These are phyloP conservation scores for Spinibarbus caldwelli DNA, from an alignment of 2,797 vertebrate genomes.

Conservation along the genomic window DNA sequence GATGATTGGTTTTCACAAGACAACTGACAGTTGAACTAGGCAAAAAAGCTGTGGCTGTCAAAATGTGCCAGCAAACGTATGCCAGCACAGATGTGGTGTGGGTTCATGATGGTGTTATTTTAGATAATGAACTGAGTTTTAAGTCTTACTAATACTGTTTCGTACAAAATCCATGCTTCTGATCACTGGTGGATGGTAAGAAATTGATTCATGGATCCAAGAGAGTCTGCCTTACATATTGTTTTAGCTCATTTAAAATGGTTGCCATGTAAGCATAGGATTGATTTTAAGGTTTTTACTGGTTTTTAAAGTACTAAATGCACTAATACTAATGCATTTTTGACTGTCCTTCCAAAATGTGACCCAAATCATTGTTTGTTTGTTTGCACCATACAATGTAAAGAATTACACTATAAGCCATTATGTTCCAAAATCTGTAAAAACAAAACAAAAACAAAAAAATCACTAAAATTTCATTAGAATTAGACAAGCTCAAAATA, in stretches of 20 bases:
- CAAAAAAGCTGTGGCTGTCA: not conserved
- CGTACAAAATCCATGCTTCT: not conserved
- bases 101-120: not conserved
- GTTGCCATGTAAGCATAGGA: not conserved
- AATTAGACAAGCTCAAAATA: not conserved
- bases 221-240: not conserved
- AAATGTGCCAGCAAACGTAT: not conserved
- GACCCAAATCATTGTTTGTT: not conserved
- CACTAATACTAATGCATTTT: not conserved
- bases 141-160: not conserved
- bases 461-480: too few relatives aligned
- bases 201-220: not conserved
- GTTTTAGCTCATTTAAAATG: not conserved
- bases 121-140: constrained; percentile 4
- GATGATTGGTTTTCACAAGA: not conserved
- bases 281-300: not conserved
- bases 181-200: not conserved
- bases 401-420: not conserved
- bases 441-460: too few relatives aligned
- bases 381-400: not conserved
- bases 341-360: not conserved
- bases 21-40: constrained; percentile 1
- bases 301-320: not conserved
- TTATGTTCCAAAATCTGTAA: not conserved
- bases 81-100: not conserved